Evolutionary conservation across 2,888 invertebrate genomes (phyloP).

Genomic region (Ochlodes sylvanus): DNA sequence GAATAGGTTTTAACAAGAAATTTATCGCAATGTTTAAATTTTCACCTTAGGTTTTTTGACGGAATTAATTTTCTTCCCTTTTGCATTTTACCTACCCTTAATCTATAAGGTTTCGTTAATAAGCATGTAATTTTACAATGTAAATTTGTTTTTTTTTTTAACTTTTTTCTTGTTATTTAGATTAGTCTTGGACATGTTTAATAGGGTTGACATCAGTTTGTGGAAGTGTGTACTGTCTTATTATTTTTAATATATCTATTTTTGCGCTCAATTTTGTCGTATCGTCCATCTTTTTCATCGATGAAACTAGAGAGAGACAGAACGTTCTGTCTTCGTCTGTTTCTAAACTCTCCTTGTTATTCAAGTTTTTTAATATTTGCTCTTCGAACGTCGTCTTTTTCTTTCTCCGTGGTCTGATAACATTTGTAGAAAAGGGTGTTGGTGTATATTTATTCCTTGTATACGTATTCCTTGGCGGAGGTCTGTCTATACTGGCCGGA

Average conservation of each 20-base stretch:
- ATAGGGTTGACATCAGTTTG: background rate
- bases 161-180: background rate
- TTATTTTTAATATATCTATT: slow-evolving; percentile 8
- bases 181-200: background rate
- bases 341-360: background rate
- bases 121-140: no score
- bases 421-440: background rate
- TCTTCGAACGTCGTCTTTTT: slow-evolving; percentile 4
- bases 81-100: no score
- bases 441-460: background rate
- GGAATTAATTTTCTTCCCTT: no score
- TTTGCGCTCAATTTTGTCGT: background rate
- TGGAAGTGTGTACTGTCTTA: background rate
- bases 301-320: background rate
- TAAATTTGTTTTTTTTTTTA: no score
- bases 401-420: background rate
- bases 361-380: slow-evolving; percentile 1
- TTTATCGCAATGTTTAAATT: no score
- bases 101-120: no score
- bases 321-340: slow-evolving; percentile 6
- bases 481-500: background rate
- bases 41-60: no score
- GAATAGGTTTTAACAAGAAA: no score
- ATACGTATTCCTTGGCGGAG: background rate
- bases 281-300: slow-evolving; percentile 1